Evolutionary conservation across 2,888 invertebrate genomes (phyloP), one percentile per base, ranked within the genome.

Genomic region (Epistrophella euchroma): DNA sequence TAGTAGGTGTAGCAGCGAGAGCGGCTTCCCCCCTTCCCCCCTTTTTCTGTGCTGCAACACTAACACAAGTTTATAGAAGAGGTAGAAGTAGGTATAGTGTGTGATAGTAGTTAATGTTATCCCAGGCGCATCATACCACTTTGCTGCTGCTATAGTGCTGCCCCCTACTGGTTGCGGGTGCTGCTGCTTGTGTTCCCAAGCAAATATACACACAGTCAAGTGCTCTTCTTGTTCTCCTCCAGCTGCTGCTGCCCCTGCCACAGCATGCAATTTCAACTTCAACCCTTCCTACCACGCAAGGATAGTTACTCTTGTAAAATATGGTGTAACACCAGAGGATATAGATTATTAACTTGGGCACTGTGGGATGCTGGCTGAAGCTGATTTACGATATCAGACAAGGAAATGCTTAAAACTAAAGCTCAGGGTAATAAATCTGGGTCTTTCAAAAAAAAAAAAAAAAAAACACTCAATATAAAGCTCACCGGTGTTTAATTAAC

Each of bases 81-180:
- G 58, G 15, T 37, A 37, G 13, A 58, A 17, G 25, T 2, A n/a
- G n/a, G 28, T 15, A 15, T 9, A 35, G 37, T 58, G 19, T 40
- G n/a, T 40, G n/a, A 17, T 17, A 7, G 37, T 19, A n/a, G n/a
- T 56, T 11, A 56, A 56, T 37, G 19, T 37, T 62, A 76, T 86
- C 58, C 73, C 74, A 82, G 86, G 86, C 82, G 77, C 82, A 86
- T 86, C 86, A 82, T 77, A 73, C 82, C 82, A 86, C 56, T 56
- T 56, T 70, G 25, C 40, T 68, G 55, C 73, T 19, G 52, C 15
- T 15, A 11, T 37, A 45, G 52, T 74, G 55, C 62, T 60, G 55
- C 56, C 66, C 77, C 50, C 37, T 62, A 56, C 19, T 35, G 56
- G 50, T 37, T 81, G 75, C 70, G 75, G 70, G 75, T 75, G 71